Base-by-base conservation (phyloP, 1,140 invertebrate species). In the Aphidius gifuensis region DNA sequence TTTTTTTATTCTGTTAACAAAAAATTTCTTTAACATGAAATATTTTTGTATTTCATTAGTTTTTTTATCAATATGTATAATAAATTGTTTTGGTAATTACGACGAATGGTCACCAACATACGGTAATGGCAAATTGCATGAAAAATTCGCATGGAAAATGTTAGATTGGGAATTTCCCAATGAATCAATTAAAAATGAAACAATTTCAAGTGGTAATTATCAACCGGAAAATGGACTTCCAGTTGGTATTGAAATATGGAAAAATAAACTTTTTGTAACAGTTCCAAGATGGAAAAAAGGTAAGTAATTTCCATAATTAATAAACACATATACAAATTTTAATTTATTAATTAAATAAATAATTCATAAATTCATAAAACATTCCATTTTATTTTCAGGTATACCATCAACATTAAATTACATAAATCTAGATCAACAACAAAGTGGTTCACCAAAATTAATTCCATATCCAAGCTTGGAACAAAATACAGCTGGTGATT, bases 331-430 rank as follows among this genome's bases (percentile, higher is more conserved):
- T n/a, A n/a, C n/a, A n/a, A 8, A 4, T 60, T n/a, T n/a, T 6
- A 42, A 45, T 55, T 55, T 16, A 9, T 16, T 3, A 16, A 6
- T 7, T 32, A 3, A 45, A 45, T 21, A 43, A 42, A 45, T 5
- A 32, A 32, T 32, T 32, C 4, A 32, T 46, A 5, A 11, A 55
- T 6, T 38, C 2, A 32, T 32, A 3, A 32, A 32, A 3, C 23
- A 55, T 32, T 8, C 44, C 6, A 42, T 45, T 55, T 62, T 58
- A 9, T 64, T 66, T 66, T 21, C 73, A 92, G 90, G 91, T 68
- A 89, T 92, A 68, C 91, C 91, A 42, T 85, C 89, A 7, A 92
- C 91, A 0, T 74, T 93, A 56, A 92, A 91, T 74, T 92, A 90
- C 72, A 87, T 93, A 62, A 83, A 86, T 6, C 74, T 91, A 66